Evolutionary conservation across 2,113 vertebrate genomes (phyloP).

Genomic region (Taurulus bubalis): DNA sequence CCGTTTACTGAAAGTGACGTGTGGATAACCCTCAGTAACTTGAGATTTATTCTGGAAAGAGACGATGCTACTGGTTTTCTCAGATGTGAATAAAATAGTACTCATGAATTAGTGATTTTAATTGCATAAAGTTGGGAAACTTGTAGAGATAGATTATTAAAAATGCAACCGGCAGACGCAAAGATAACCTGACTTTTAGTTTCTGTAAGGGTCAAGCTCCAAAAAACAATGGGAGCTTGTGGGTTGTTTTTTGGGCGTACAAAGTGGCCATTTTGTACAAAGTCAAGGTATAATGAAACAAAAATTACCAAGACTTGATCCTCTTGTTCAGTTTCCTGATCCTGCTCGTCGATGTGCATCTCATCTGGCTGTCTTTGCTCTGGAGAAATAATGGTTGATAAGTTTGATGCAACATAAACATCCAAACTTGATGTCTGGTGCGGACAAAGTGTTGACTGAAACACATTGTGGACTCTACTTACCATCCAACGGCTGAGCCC

Average conservation of each 20-base stretch:
- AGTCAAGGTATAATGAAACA: not conserved
- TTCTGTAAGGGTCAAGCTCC: too few species aligned
- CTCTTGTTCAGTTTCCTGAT: slow-evolving; percentile 29
- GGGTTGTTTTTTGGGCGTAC: not conserved
- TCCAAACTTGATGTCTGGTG: not conserved
- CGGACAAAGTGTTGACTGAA: not conserved
- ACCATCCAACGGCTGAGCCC: slow-evolving; percentile 48
- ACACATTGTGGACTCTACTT: not conserved
- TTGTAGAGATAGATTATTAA: not conserved
- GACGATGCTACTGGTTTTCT: not conserved
- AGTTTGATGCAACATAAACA: slow-evolving; percentile 7
- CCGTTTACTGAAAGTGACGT: not conserved
- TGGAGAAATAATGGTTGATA: slow-evolving; percentile 37
- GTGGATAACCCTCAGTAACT: not conserved
- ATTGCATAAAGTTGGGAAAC: not conserved
- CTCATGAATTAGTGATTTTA: not conserved
- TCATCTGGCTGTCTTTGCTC: slow-evolving; percentile 45
- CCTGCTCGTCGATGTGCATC: slow-evolving; percentile 26
- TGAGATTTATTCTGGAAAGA: not conserved
- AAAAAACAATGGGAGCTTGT: too few species aligned
- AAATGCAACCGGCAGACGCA: not conserved
- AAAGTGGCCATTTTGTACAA: not conserved
- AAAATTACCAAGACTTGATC: slow-evolving; percentile 38
- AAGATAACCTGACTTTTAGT: not conserved
- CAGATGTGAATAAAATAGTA: not conserved